Evolutionary conservation across 2,888 invertebrate species (phyloP).

Genomic region (Thyatira batis): DNA sequence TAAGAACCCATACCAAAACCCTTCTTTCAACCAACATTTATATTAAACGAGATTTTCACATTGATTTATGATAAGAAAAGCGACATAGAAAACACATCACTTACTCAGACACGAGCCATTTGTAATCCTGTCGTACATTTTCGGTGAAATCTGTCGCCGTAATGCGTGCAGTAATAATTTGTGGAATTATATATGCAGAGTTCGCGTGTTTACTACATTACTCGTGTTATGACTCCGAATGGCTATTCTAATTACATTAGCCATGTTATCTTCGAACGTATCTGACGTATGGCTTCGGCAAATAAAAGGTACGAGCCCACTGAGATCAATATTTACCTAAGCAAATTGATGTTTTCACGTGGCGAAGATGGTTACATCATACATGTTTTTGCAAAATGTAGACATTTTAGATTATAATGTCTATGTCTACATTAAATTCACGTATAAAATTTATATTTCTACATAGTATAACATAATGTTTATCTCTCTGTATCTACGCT

Average conservation of each 20-base stretch:
- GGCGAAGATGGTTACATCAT: not conserved
- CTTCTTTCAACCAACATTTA: not conserved
- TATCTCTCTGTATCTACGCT: too few relatives aligned
- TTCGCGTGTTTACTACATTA: slow-evolving; percentile 2
- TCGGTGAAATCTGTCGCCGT: slow-evolving; percentile 14
- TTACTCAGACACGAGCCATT: slow-evolving; percentile 24
- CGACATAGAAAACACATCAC: slow-evolving; percentile 16
- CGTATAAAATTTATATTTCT: not conserved
- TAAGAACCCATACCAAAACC: not conserved
- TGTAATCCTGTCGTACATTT: slow-evolving; percentile 28
- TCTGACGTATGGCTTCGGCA: not conserved
- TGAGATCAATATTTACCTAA: slow-evolving; percentile 3
- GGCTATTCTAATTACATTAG: not conserved
- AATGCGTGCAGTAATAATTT: slow-evolving; percentile 7
- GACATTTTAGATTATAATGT: not conserved
- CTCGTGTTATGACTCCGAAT: not conserved
- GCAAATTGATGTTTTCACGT: not conserved
- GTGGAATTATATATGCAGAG: slow-evolving; percentile 1
- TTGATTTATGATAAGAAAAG: not conserved
- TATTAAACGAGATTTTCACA: not conserved
- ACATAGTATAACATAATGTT: too few relatives aligned
- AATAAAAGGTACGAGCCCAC: slow-evolving; percentile 3
- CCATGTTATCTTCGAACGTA: not conserved
- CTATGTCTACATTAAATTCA: not conserved
- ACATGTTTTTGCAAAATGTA: not conserved